phyloP scores from a whole-genome alignment of 2,113 vertebrate genomes.

The Siphamia tubifer region DNA sequence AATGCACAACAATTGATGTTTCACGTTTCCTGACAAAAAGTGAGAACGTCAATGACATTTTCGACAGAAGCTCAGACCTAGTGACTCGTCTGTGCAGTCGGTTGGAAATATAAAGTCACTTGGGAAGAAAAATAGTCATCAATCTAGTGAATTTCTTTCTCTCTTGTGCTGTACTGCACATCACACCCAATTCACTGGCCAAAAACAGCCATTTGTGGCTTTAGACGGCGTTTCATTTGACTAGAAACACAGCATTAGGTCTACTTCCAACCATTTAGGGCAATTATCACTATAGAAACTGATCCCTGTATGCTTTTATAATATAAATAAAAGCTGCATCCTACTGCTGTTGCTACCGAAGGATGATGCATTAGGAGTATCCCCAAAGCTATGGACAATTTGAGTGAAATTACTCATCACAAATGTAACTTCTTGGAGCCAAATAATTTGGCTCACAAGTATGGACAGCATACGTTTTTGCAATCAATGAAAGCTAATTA shows the following conservation, averaged over 20 bases:
- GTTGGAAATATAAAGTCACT: no score
- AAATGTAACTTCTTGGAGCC: neutral
- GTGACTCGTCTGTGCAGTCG: no score
- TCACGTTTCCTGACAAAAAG: no score
- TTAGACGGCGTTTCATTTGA: slow-evolving; percentile 14
- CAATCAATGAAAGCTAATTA: neutral
- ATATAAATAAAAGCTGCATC: no score
- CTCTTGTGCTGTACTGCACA: neutral
- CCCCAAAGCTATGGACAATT: neutral
- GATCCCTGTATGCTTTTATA: no score
- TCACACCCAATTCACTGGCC: slow-evolving; percentile 10
- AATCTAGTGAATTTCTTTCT: slow-evolving; percentile 16
- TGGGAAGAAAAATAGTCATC: no score
- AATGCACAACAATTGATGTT: no score
- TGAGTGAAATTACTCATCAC: neutral
- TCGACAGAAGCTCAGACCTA: no score
- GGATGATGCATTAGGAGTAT: neutral
- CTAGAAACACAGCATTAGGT: slow-evolving; percentile 20
- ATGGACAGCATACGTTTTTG: slow-evolving; percentile 1
- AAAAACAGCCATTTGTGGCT: slow-evolving; percentile 16
- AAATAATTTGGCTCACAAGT: neutral
- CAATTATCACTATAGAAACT: slow-evolving; percentile 12
- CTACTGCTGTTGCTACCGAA: no score
- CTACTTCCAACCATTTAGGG: neutral
- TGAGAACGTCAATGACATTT: no score